A percentile compares a stretch with the other conserved stretches of the same genome.
phyloP scores from a whole-genome alignment of 2,797 vertebrate genomes.

The Gymnoscopelus microlampas region DNA sequence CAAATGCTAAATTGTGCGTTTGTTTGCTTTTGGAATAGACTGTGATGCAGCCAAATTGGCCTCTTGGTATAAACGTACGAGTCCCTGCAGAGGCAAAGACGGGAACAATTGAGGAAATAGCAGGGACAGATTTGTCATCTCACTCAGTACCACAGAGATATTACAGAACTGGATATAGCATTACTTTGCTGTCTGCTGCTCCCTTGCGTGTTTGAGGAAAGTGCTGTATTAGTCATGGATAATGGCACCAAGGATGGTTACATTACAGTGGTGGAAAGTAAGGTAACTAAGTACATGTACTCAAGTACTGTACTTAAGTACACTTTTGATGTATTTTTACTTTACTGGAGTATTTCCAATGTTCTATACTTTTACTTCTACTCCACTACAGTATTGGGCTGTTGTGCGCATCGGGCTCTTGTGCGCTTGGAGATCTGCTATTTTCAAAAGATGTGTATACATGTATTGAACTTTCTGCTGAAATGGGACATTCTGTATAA shows the following conservation, averaged over 20 bases:
- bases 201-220: conserved; percentile 9
- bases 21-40: background rate
- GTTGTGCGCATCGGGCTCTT: no score
- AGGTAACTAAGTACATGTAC: no score
- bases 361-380: no score
- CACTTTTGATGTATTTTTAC: no score
- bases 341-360: no score
- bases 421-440: no score
- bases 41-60: background rate
- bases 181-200: background rate
- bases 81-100: conserved; percentile 17
- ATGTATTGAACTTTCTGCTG: no score
- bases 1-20: background rate
- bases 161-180: background rate
- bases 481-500: no score
- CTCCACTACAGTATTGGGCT: no score
- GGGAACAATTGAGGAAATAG: background rate
- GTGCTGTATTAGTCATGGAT: background rate
- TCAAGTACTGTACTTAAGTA: no score
- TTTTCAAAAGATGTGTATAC: no score
- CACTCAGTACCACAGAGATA: conserved; percentile 12
- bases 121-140: conserved; percentile 8
- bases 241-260: conserved; percentile 6
- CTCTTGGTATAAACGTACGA: conserved; percentile 7
- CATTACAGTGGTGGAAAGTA: background rate